These are phyloP conservation scores for Aldabrachelys gigantea DNA, from an alignment of 2,113 vertebrate species.

Conservation along the genomic window DNA sequence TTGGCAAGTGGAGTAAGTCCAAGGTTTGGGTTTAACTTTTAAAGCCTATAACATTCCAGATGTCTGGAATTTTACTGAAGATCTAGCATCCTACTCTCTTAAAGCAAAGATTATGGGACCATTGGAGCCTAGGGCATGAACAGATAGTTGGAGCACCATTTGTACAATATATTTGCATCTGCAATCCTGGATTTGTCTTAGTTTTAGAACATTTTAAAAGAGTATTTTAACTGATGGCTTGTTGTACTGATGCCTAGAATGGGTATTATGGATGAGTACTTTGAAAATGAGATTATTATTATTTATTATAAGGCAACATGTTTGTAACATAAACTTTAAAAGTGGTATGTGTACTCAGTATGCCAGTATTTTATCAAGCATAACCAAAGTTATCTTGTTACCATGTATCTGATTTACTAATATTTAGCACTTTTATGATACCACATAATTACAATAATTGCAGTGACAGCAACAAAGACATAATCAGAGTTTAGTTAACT, in stretches of 20 bases:
- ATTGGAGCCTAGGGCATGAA: background rate
- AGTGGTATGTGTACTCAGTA: slow-evolving; percentile 62
- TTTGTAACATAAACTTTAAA: slow-evolving; percentile 73
- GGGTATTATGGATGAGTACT: slow-evolving; percentile 51
- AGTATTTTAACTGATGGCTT: slow-evolving; percentile 35
- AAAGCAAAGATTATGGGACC: background rate
- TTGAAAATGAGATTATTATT: slow-evolving; percentile 57
- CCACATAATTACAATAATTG: slow-evolving; percentile 48
- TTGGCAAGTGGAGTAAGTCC: background rate
- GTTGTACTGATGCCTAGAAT: slow-evolving; percentile 63
- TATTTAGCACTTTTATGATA: slow-evolving; percentile 64
- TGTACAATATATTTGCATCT: accelerated
- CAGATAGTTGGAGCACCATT: background rate
- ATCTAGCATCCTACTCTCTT: background rate
- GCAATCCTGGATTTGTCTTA: background rate
- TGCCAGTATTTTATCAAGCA: slow-evolving; percentile 64
- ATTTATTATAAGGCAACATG: slow-evolving; percentile 66
- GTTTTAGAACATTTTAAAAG: slow-evolving; percentile 17
- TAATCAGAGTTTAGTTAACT: slow-evolving; percentile 54
- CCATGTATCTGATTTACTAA: slow-evolving; percentile 62
- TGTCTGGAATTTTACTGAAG: background rate
- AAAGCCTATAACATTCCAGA: background rate
- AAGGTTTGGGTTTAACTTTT: background rate
- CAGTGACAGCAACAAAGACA: slow-evolving; percentile 12
- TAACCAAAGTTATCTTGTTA: slow-evolving; percentile 62